Percentiles rank a stretch among this genome's conserved stretches.
phyloP scores from a whole-genome alignment of 2,113 vertebrate genomes.

The Copsychus sechellarum region DNA sequence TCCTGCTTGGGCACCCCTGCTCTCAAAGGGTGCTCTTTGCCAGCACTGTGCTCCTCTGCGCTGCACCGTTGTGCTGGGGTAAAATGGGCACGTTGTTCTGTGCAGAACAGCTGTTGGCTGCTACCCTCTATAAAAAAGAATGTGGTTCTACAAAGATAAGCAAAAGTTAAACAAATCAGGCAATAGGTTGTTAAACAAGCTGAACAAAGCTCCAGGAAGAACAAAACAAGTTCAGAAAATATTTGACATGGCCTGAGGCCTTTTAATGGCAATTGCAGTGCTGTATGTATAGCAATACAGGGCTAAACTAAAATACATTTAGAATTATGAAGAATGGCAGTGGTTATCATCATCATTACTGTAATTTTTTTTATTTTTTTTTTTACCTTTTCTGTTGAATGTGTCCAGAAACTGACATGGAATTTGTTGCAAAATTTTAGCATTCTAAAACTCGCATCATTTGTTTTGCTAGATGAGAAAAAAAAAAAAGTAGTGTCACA shows the following conservation, averaged over 20 bases:
- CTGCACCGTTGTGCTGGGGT: accelerated
- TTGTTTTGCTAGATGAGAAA: neutral
- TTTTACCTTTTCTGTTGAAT: neutral
- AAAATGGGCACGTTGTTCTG: accelerated
- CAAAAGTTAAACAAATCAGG: neutral
- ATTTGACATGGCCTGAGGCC: neutral
- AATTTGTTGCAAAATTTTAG: neutral
- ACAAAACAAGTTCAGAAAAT: neutral
- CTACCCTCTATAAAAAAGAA: neutral
- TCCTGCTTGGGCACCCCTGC: neutral
- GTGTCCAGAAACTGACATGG: neutral
- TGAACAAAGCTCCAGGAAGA: neutral
- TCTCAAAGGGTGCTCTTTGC: neutral
- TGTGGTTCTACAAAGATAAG: neutral
- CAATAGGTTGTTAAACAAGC: neutral
- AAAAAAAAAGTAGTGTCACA: neutral
- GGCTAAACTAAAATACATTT: neutral
- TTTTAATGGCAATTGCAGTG: neutral
- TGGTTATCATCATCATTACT: accelerated
- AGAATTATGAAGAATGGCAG: neutral
- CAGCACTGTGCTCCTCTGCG: neutral
- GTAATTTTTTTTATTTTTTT: neutral
- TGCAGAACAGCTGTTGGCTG: neutral
- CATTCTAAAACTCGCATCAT: neutral
- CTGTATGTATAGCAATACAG: neutral